phyloP scores from a whole-genome alignment of 1,140 invertebrate genomes.

The Formica exsecta region DNA sequence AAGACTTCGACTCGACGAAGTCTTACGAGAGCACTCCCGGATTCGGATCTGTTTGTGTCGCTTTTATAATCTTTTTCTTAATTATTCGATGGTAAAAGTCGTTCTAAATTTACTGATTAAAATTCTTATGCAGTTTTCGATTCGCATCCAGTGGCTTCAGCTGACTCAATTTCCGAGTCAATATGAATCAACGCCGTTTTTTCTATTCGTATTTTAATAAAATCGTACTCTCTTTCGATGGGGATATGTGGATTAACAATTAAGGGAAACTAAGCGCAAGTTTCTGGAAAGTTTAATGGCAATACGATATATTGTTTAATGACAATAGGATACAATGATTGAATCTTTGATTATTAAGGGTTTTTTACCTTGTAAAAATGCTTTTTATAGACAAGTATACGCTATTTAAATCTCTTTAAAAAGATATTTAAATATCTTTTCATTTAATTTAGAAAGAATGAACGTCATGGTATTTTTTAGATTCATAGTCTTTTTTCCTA shows the following conservation, averaged over 20 bases:
- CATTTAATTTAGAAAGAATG: not conserved
- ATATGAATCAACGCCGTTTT: not conserved
- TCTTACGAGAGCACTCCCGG: not conserved
- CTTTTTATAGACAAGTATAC: not conserved
- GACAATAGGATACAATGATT: not conserved
- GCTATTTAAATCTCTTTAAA: not conserved
- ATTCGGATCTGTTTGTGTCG: not conserved
- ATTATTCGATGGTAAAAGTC: not conserved
- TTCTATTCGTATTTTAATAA: not conserved
- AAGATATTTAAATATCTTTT: slow-evolving; percentile 7
- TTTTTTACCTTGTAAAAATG: not conserved
- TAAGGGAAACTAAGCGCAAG: not conserved
- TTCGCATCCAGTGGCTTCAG: not conserved
- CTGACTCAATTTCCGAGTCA: not conserved
- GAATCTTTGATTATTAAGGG: not conserved
- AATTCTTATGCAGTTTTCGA: not conserved
- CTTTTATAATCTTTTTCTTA: not conserved
- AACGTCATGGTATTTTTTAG: not conserved
- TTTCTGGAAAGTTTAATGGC: not conserved
- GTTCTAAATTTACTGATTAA: not conserved
- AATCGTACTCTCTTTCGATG: not conserved
- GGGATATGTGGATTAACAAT: slow-evolving; percentile 3
- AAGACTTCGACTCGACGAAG: slow-evolving; percentile 8
- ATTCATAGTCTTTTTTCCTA: not conserved
- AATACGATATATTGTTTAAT: not conserved